A percentile compares a stretch with the other conserved stretches of the same genome.
phyloP scores from a whole-genome alignment of 2,888 invertebrate genomes.

The Drosophila lutescens region DNA sequence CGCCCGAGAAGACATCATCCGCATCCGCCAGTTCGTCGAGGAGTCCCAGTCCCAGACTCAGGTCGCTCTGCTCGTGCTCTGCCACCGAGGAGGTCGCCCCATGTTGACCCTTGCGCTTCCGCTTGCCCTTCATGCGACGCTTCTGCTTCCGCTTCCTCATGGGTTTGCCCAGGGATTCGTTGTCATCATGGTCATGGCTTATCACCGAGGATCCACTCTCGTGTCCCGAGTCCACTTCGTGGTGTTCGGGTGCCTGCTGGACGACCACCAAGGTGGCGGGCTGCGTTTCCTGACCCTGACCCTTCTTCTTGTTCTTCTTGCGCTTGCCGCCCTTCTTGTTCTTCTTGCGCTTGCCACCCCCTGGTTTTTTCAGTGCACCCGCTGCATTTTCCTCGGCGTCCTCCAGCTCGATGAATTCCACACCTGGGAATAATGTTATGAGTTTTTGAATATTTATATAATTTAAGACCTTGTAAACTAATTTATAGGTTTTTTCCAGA shows the following conservation, averaged over 20 bases:
- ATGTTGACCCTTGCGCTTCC: conserved; percentile 76
- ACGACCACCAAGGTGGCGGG: conserved; percentile 81
- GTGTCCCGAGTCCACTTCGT: conserved; percentile 55
- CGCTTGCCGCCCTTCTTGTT: conserved; percentile 66
- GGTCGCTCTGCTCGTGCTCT: conserved; percentile 65
- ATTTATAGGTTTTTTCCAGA: too few relatives aligned
- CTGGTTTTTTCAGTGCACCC: conserved; percentile 65
- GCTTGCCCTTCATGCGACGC: conserved; percentile 67
- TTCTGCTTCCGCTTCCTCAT: conserved; percentile 75
- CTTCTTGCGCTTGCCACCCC: conserved; percentile 70
- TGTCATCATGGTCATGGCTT: conserved; percentile 43
- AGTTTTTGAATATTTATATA: too few relatives aligned
- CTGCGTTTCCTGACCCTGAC: conserved; percentile 52
- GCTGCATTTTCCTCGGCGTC: conserved; percentile 55
- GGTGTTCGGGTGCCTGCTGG: conserved; percentile 73
- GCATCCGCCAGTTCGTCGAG: conserved; percentile 75
- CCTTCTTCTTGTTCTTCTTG: conserved; percentile 57
- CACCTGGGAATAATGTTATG: conserved; percentile 18
- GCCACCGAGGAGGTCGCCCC: conserved; percentile 41
- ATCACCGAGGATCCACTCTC: conserved; percentile 32
- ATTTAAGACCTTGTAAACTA: too few relatives aligned
- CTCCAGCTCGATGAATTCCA: conserved; percentile 81
- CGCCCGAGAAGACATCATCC: conserved; percentile 52
- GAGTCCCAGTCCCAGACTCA: conserved; percentile 68
- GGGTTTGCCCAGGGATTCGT: conserved; percentile 65